Evolutionary conservation across 2,888 invertebrate genomes (phyloP).

Genomic region (Lycaena phlaeas): DNA sequence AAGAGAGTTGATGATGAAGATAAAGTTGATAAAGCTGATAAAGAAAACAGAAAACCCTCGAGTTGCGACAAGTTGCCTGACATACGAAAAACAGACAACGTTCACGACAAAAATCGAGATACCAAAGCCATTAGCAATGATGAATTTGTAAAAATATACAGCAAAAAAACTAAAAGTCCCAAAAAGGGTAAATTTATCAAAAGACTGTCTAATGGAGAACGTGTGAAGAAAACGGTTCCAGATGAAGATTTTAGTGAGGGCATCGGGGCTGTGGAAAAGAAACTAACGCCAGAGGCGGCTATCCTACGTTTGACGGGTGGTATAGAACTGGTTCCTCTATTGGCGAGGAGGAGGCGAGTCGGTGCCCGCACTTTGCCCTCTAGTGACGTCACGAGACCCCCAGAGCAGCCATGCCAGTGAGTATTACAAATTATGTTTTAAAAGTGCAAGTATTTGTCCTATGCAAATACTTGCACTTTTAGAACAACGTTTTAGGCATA

Average conservation of each 20-base stretch:
- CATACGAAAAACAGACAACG: slow-evolving; percentile 28
- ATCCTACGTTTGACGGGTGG: slow-evolving; percentile 74
- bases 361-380: slow-evolving; percentile 62
- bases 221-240: slow-evolving; percentile 32
- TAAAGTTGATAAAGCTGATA: slow-evolving; percentile 27
- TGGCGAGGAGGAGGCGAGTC: slow-evolving; percentile 76
- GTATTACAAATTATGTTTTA: slow-evolving; percentile 29
- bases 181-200: slow-evolving; percentile 47
- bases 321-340: slow-evolving; percentile 82
- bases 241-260: slow-evolving; percentile 29
- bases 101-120: slow-evolving; percentile 16
- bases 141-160: slow-evolving; percentile 19
- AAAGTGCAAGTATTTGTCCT: too few species aligned
- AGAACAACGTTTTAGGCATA: too few species aligned
- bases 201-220: slow-evolving; percentile 44
- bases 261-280: slow-evolving; percentile 31
- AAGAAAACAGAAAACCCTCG: slow-evolving; percentile 37
- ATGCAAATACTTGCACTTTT: too few species aligned
- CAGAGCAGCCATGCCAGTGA: slow-evolving; percentile 55
- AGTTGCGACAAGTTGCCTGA: slow-evolving; percentile 45
- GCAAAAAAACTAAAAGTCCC: slow-evolving; percentile 28
- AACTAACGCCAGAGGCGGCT: slow-evolving; percentile 49
- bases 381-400: slow-evolving; percentile 59
- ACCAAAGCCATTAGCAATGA: slow-evolving; percentile 19
- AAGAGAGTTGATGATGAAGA: slow-evolving; percentile 59